These are phyloP conservation scores for Aratinga solstitialis DNA, from an alignment of 2,797 vertebrate genomes.

Conservation along the genomic window DNA sequence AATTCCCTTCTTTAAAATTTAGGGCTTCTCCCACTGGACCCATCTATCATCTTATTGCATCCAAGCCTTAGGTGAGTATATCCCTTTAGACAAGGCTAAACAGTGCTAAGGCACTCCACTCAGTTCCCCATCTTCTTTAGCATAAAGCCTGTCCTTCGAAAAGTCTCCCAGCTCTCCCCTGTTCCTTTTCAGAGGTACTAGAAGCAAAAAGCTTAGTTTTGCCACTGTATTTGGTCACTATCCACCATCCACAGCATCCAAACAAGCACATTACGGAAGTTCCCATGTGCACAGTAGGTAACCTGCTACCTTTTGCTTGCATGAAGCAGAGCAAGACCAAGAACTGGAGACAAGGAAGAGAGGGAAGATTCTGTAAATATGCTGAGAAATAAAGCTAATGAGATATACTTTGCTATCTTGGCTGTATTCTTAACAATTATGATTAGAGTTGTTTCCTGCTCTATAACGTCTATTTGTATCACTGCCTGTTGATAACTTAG, in stretches of 20 bases:
- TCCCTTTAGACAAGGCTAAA: neutral
- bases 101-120: neutral
- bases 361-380: neutral
- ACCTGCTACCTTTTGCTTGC: neutral
- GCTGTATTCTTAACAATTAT: neutral
- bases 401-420: neutral
- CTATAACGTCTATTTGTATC: neutral
- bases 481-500: neutral
- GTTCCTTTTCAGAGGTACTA: neutral
- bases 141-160: neutral
- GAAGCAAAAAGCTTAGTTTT: neutral
- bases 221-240: neutral
- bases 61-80: neutral
- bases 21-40: neutral
- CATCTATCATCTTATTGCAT: too few relatives aligned
- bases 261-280: neutral
- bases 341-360: neutral
- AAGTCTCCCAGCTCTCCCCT: neutral
- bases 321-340: neutral
- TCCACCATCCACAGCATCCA: neutral
- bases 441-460: neutral
- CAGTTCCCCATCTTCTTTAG: neutral
- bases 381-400: neutral
- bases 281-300: too few relatives aligned
- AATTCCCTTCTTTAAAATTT: too few relatives aligned